Evolutionary conservation across 1,140 invertebrate species (phyloP).

Genomic region (Eumeta japonica): DNA sequence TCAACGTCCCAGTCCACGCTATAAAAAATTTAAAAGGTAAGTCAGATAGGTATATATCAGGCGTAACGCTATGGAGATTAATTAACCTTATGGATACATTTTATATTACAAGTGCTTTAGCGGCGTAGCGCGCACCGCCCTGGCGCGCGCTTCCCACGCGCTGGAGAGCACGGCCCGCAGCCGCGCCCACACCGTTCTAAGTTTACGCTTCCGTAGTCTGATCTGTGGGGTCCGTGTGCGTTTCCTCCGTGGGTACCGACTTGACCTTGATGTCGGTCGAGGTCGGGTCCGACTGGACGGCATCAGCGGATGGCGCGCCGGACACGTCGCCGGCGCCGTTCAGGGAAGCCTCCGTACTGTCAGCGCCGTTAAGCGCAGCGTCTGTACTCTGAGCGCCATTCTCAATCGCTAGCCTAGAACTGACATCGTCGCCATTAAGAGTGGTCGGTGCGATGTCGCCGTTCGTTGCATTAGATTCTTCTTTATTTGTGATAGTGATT

Average conservation of each 20-base stretch:
- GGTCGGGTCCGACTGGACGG: no score
- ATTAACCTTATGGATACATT: no score
- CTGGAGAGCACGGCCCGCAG: constrained; percentile 9
- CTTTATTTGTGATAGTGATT: constrained; percentile 26
- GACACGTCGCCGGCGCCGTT: constrained; percentile 27
- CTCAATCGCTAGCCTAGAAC: constrained; percentile 33
- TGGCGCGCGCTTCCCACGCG: no score
- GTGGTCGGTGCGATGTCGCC: constrained; percentile 23
- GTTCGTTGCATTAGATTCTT: constrained; percentile 22
- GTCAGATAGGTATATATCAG: no score
- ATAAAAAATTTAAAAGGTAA: no score
- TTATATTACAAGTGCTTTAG: no score
- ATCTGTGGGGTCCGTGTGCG: constrained; percentile 38
- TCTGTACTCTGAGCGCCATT: constrained; percentile 35
- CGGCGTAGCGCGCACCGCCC: no score
- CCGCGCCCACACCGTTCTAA: constrained; percentile 11
- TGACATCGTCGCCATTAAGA: constrained; percentile 35
- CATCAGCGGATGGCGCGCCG: no score
- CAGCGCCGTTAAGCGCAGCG: constrained; percentile 30
- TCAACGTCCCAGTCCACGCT: no score
- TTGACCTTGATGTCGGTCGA: constrained; percentile 45
- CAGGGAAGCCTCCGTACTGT: constrained; percentile 17
- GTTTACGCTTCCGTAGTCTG: constrained; percentile 50
- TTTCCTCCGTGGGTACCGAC: constrained; percentile 32
- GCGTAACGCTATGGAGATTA: no score